Conservation (phyloP, 2,113 vertebrate genomes). For the Geothlypis trichas region DNA sequence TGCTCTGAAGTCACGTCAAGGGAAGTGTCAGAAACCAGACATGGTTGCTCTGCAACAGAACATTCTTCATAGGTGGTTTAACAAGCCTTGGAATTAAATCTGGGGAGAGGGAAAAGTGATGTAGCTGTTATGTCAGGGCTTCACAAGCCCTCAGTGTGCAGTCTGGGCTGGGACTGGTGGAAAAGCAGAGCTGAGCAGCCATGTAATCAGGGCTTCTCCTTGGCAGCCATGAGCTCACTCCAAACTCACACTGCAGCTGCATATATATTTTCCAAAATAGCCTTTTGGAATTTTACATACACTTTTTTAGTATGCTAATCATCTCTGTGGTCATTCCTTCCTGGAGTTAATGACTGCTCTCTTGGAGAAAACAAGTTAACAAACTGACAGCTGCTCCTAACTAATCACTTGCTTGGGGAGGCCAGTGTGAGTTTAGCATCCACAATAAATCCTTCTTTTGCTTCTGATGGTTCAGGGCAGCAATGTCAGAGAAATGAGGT, state of each 20-base stretch:
- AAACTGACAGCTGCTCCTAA: slow-evolving; percentile 38
- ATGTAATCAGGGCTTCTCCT: slow-evolving; percentile 3
- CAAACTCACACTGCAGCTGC: slow-evolving; percentile 9
- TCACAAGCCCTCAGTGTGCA: not conserved
- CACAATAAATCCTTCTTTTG: not conserved
- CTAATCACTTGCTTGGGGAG: not conserved
- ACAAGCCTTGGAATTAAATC: slow-evolving; percentile 15
- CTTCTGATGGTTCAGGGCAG: not conserved
- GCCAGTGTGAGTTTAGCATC: not conserved
- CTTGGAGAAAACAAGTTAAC: slow-evolving; percentile 27
- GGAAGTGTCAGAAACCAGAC: not conserved
- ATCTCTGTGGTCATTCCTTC: slow-evolving; percentile 38
- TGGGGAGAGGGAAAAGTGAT: not conserved
- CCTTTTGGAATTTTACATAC: not conserved
- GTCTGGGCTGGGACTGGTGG: not conserved
- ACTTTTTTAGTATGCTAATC: not conserved
- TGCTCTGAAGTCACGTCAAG: not conserved
- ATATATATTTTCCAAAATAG: slow-evolving; percentile 14
- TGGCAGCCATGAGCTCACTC: slow-evolving; percentile 11
- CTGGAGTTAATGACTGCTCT: slow-evolving; percentile 15
- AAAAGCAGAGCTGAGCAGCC: slow-evolving; percentile 1
- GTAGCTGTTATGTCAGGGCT: slow-evolving; percentile 18
- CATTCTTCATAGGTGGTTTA: slow-evolving; percentile 1
- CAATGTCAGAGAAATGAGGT: slow-evolving; percentile 4
- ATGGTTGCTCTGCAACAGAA: not conserved